Base-by-base conservation (phyloP, 2,797 vertebrate genomes). In the Ctenopoma multispine region DNA sequence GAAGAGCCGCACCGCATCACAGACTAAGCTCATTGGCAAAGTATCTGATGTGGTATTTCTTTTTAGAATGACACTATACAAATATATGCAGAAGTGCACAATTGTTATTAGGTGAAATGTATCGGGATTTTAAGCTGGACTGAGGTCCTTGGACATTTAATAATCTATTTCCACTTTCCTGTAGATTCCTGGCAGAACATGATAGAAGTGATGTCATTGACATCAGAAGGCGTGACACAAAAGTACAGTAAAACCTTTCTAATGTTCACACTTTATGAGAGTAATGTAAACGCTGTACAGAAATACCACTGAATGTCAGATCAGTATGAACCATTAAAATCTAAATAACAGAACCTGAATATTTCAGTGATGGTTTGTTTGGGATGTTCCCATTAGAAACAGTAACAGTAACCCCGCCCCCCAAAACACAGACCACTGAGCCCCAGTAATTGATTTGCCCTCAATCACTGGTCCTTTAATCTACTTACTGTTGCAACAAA, bases 391-490 rank as follows among this genome's bases (percentile, higher is more conserved):
- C 71, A 56, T 68, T 56, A 60, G n/a, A 63, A 61, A 69, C 29
- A 23, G 1, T 13, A 55, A 72, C 75, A 75, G 71, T 67, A 61
- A 55, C 6, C n/a, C n/a, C n/a, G n/a, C 27, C 21, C 71, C 51
- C 64, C 50, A 8, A 64, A 75, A 87, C 69, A 75, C 68, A 87
- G 79, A 86, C 23, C 79, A 71, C 72, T 73, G 82, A 79, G 85
- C 86, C 68, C 73, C 79, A 77, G 81, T 86, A 82, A 90, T 90
- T 88, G 89, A 92, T 92, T 91, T 90, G 85, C 83, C 84, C 72
- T 90, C 83, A 90, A 81, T 91, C 87, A 89, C 56, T 49, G 82
- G 65, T 79, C 38, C 56, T 71, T 82, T 87, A 86, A 90, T 90
- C 87, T 82, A 85, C 85, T 91, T 86, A 89, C 82, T 84, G 79